A percentile compares a stretch with the other conserved stretches of the same genome.
phyloP scores from a whole-genome alignment of 2,888 invertebrate species.

The Lacanobia wlatinum region DNA sequence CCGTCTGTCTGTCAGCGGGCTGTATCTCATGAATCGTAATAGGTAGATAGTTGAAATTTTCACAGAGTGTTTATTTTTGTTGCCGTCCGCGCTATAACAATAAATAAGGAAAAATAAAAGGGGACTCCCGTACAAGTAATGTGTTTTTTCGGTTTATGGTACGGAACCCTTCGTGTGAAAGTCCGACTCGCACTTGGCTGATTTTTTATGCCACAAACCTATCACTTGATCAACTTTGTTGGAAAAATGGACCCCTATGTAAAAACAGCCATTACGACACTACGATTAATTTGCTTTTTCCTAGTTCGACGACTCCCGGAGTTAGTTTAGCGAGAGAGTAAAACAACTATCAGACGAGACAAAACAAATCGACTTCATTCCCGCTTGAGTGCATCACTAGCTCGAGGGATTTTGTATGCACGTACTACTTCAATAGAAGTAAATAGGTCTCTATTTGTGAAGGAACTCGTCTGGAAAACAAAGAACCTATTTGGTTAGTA shows the following conservation, averaged over 20 bases:
- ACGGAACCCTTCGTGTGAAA: too few species aligned
- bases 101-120: too few species aligned
- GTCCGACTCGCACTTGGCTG: too few species aligned
- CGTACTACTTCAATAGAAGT: background rate
- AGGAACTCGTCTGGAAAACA: background rate
- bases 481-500: background rate
- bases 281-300: slow-evolving; percentile 38
- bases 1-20: too few species aligned
- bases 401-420: background rate
- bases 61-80: too few species aligned
- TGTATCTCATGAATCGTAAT: too few species aligned
- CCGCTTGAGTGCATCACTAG: slow-evolving; percentile 1
- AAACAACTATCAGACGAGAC: slow-evolving; percentile 20
- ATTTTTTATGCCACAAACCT: background rate
- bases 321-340: slow-evolving; percentile 8
- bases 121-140: too few species aligned
- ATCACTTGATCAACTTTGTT: background rate
- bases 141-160: too few species aligned
- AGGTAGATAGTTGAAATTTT: too few species aligned
- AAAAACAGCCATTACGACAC: slow-evolving; percentile 17
- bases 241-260: slow-evolving; percentile 2
- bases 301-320: slow-evolving; percentile 12
- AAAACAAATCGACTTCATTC: slow-evolving; percentile 28
- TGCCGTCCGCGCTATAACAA: too few species aligned
- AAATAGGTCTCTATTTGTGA: background rate